Percentiles rank a stretch among this genome's conserved stretches.
Evolutionary conservation across 2,797 vertebrate genomes (phyloP).

Genomic region (Bucorvus abyssinicus): DNA sequence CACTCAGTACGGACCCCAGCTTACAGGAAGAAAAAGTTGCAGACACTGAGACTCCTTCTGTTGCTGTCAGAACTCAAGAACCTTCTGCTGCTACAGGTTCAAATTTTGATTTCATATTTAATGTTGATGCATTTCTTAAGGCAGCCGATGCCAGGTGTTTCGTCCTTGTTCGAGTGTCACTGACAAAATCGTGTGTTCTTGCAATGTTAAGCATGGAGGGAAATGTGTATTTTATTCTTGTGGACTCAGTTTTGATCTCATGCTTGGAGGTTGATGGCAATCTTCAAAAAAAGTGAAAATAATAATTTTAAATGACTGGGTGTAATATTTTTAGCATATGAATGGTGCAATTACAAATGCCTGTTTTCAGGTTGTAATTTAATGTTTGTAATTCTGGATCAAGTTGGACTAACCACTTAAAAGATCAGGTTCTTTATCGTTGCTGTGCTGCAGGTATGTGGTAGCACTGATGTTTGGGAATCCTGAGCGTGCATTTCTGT

Average conservation of each 20-base stretch:
- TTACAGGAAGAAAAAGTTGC: constrained; percentile 71
- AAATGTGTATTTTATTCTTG: neutral
- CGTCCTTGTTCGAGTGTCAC: neutral
- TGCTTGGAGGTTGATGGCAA: neutral
- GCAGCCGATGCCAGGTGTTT: neutral
- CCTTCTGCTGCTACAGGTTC: constrained; percentile 73
- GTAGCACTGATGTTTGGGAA: neutral
- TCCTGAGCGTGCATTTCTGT: neutral
- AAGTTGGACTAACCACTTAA: neutral
- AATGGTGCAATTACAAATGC: neutral
- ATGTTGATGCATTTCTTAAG: neutral
- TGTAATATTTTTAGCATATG: neutral
- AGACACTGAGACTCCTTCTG: constrained; percentile 37
- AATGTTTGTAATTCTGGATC: neutral
- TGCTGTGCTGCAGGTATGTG: neutral
- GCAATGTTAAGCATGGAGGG: neutral
- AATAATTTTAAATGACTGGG: neutral
- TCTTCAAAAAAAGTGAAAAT: neutral
- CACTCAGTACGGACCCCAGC: constrained; percentile 36
- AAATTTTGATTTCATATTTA: constrained; percentile 37
- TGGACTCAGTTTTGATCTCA: neutral
- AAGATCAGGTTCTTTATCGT: neutral
- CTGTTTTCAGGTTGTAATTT: neutral
- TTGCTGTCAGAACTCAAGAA: constrained; percentile 61
- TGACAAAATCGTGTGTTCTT: neutral